Conservation (phyloP, 2,797 vertebrate genomes). For the Ptychadena robeensis region DNA sequence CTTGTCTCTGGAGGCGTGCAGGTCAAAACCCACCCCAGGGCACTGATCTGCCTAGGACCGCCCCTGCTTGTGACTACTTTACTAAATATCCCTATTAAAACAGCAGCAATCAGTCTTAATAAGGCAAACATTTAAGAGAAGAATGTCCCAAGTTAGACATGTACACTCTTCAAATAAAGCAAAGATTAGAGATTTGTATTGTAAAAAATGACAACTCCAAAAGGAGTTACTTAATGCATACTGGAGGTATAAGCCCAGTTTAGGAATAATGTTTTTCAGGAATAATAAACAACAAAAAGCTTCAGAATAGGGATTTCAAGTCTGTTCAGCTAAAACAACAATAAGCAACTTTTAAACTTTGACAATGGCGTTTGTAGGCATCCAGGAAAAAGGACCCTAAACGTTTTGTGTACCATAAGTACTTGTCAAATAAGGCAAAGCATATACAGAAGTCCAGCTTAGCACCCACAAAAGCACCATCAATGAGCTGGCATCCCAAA, state of each 20-base stretch:
- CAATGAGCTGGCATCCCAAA: neutral
- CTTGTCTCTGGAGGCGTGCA: too few species aligned
- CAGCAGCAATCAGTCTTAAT: neutral
- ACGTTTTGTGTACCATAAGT: neutral
- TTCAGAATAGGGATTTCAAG: neutral
- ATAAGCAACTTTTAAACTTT: neutral
- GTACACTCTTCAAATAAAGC: neutral
- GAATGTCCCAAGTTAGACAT: neutral
- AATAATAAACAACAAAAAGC: too few species aligned
- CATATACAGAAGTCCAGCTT: neutral
- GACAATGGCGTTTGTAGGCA: neutral
- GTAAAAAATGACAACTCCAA: neutral
- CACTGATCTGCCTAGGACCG: too few species aligned
- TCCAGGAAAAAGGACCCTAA: neutral
- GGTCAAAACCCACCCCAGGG: too few species aligned
- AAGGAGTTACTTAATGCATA: neutral
- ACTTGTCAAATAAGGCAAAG: neutral
- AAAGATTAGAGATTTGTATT: neutral
- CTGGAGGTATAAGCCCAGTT: neutral
- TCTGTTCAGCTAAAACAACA: too few species aligned
- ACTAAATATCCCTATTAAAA: neutral
- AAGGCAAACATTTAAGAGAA: neutral
- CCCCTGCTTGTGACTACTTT: neutral
- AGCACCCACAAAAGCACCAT: neutral
- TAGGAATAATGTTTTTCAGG: neutral